A percentile compares a stretch with the other conserved stretches of the same genome.
These are phyloP conservation scores for Cryptomyrus ogoouensis DNA, from an alignment of 2,113 vertebrate species.

Conservation along the genomic window DNA sequence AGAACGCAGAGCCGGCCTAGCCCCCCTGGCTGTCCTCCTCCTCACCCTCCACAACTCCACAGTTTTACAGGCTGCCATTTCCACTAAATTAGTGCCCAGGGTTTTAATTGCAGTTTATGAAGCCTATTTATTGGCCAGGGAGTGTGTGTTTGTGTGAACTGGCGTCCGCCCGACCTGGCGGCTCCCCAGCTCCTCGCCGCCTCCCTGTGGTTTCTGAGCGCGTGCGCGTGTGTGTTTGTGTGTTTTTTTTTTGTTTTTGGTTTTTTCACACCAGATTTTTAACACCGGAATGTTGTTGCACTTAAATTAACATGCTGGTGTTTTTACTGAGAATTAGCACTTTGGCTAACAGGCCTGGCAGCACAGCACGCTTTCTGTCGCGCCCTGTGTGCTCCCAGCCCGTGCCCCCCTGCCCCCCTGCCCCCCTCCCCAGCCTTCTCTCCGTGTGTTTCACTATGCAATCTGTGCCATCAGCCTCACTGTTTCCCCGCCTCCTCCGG, in stretches of 20 bases:
- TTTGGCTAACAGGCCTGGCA: conserved; percentile 44
- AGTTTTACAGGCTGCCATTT: conserved; percentile 62
- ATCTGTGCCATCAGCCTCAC: neutral
- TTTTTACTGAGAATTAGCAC: conserved; percentile 67
- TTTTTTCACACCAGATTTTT: conserved; percentile 27
- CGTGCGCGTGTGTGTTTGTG: conserved; percentile 19
- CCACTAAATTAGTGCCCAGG: conserved; percentile 70
- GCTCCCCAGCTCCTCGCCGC: conserved; percentile 36
- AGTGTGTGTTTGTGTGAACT: conserved; percentile 14
- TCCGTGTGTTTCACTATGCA: neutral
- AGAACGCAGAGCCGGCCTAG: neutral
- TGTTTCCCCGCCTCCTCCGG: conserved; percentile 34
- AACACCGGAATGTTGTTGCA: conserved; percentile 49
- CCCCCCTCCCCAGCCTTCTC: neutral
- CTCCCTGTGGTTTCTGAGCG: conserved; percentile 54
- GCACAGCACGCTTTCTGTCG: conserved; percentile 38
- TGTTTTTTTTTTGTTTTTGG: conserved; percentile 27
- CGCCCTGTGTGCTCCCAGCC: neutral
- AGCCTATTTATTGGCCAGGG: conserved; percentile 58
- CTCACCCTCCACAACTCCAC: conserved; percentile 18
- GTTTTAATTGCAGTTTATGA: conserved; percentile 72
- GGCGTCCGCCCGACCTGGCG: neutral
- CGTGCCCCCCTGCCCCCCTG: too few relatives aligned
- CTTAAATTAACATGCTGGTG: conserved; percentile 53
- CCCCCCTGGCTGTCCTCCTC: neutral